Base-by-base conservation (phyloP, 2,113 vertebrate species). In the Erythrocebus patas region DNA sequence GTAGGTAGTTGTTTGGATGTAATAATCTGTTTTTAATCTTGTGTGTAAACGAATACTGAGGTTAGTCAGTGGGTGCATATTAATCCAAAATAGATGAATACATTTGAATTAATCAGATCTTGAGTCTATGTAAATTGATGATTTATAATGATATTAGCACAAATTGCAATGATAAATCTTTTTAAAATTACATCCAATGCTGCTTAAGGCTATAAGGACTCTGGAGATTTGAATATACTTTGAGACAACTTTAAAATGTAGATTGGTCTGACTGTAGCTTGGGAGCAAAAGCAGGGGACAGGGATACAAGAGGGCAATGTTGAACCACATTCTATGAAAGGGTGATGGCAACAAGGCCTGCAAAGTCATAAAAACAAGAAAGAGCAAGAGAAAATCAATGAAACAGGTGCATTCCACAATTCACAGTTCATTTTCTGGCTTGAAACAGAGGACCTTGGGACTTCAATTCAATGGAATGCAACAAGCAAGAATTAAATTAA, bases 81-180 rank as follows among this genome's bases (percentile, higher is more conserved):
- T 98, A 97, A 98, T 97, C 92, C 95, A 98, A 98, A 97, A 96
- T 98, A 97, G 97, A 97, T 97, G 98, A 98, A 97, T 98, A 94
- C 12, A 97, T 97, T 97, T 97, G 96, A 98, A 98, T 98, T 97
- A 98, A 98, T 97, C 97, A 97, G 92, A 89, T 76, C 90, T 97
- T 89, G 90, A 81, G 80, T 89, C 96, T 96, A 97, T 84, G 90
- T 97, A 97, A 97, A 97, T 97, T 93, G 93, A 96, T 97, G 93
- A 98, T 96, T 97, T 96, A 97, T 98, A 98, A 98, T 97, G 92
- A 96, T 97, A 97, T 97, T 98, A 97, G 75, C 90, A 98, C 92
- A 97, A 96, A 97, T 88, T 96, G 72, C 83, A 93, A 95, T 0
- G 16, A 97, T 97, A 97, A 97, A 96, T 97, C 89, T 98, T 96